Percentiles rank a stretch among this genome's conserved stretches.
phyloP scores from a whole-genome alignment of 2,797 vertebrate species.

The Morelia viridis region DNA sequence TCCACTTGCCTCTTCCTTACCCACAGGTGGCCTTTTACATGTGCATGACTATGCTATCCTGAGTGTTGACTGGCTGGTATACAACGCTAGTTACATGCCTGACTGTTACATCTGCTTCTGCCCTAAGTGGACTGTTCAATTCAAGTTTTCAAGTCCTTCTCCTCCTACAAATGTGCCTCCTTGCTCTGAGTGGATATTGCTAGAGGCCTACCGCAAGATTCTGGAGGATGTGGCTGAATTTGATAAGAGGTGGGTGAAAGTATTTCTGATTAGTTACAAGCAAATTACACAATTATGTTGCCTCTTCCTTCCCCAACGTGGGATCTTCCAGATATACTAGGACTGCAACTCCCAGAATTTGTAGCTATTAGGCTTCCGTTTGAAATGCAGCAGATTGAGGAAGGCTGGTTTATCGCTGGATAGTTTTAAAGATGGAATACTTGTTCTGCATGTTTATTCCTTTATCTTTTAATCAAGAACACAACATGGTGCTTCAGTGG shows the following conservation, averaged over 20 bases:
- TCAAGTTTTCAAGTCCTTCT: slow-evolving; percentile 75
- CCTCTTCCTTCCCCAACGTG: background rate
- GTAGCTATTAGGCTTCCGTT: background rate
- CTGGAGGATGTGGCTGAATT: slow-evolving; percentile 74
- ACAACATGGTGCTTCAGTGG: background rate
- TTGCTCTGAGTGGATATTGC: slow-evolving; percentile 81
- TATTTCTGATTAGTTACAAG: accelerated
- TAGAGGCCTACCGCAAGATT: slow-evolving; percentile 76
- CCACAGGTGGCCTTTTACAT: slow-evolving; percentile 83
- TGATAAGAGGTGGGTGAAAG: slow-evolving; percentile 78
- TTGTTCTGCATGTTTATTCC: background rate
- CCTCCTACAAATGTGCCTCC: slow-evolving; percentile 53
- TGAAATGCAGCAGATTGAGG: background rate
- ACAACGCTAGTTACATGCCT: slow-evolving; percentile 84
- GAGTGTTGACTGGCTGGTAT: slow-evolving; percentile 82
- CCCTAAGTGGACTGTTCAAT: slow-evolving; percentile 59
- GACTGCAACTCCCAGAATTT: background rate
- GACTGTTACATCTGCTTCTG: slow-evolving; percentile 85
- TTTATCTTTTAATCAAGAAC: background rate
- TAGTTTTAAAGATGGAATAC: background rate
- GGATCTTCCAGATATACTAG: background rate
- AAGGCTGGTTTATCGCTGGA: background rate
- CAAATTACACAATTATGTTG: background rate
- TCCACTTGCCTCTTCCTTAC: background rate
- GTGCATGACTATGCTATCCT: slow-evolving; percentile 83